A percentile compares a stretch with the other conserved stretches of the same genome.
Evolutionary conservation across 2,888 invertebrate genomes (phyloP).

Genomic region (Cantharis flavilabris): DNA sequence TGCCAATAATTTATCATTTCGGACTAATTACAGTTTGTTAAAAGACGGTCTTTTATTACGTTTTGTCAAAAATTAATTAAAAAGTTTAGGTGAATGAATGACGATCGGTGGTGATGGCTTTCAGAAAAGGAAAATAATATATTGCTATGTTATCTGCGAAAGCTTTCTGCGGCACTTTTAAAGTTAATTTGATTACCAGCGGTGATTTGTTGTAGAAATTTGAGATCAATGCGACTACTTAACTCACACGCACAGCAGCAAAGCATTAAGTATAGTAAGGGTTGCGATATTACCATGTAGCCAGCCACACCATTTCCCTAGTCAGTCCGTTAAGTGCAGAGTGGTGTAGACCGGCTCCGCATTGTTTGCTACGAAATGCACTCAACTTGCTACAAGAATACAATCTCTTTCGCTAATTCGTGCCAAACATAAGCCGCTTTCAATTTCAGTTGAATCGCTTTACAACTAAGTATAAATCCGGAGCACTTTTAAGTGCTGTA

Average conservation of each 20-base stretch:
- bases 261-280: slow-evolving; percentile 29
- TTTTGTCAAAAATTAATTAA: not conserved
- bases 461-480: slow-evolving; percentile 26
- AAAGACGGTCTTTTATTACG: not conserved
- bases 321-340: slow-evolving; percentile 48
- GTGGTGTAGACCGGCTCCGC: slow-evolving; percentile 46
- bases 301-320: slow-evolving; percentile 37
- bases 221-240: slow-evolving; percentile 40
- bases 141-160: slow-evolving; percentile 29
- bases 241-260: slow-evolving; percentile 30
- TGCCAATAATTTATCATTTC: slow-evolving; percentile 23
- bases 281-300: slow-evolving; percentile 40
- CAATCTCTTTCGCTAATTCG: slow-evolving; percentile 38
- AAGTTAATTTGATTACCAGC: slow-evolving; percentile 50
- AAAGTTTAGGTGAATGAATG: not conserved
- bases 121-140: not conserved
- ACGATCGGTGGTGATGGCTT: not conserved
- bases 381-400: slow-evolving; percentile 40
- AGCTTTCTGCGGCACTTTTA: slow-evolving; percentile 48
- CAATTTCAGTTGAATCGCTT: slow-evolving; percentile 29
- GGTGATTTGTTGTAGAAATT: slow-evolving; percentile 49
- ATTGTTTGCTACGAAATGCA: slow-evolving; percentile 49
- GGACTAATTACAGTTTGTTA: slow-evolving; percentile 13
- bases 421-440: slow-evolving; percentile 32
- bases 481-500: slow-evolving; percentile 26